phyloP scores from a whole-genome alignment of 92 coral and sea anemone genomes.

The Porites evermanni region DNA sequence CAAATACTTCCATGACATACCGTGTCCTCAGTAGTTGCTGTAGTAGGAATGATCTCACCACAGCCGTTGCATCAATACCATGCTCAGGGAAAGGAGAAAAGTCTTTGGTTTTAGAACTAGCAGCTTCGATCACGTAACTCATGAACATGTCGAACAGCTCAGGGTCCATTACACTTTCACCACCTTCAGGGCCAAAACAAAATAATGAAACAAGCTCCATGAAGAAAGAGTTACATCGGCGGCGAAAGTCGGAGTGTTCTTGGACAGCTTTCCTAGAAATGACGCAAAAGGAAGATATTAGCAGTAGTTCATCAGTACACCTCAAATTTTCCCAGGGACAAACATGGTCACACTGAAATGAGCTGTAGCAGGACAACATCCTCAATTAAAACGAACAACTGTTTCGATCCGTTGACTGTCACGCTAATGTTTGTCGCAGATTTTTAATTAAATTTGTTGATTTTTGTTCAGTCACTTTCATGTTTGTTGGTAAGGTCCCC shows the following conservation, averaged over 20 bases:
- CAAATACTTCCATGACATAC: slow-evolving; percentile 21
- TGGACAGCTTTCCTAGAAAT: slow-evolving; percentile 56
- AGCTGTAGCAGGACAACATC: too few relatives aligned
- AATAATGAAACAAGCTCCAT: slow-evolving; percentile 88
- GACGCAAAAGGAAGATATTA: not conserved
- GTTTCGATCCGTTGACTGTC: too few relatives aligned
- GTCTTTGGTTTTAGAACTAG: slow-evolving; percentile 63
- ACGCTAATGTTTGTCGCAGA: too few relatives aligned
- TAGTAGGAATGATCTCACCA: slow-evolving; percentile 84
- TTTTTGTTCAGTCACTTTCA: not conserved
- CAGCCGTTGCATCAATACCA: slow-evolving; percentile 86
- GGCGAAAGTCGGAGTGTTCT: slow-evolving; percentile 72
- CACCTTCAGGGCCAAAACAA: slow-evolving; percentile 76
- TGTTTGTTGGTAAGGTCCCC: too few relatives aligned
- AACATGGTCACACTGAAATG: too few relatives aligned
- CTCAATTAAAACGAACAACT: too few relatives aligned
- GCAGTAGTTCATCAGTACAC: too few relatives aligned
- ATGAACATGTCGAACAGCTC: slow-evolving; percentile 81
- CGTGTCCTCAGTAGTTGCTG: slow-evolving; percentile 79
- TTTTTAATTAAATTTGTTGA: too few relatives aligned
- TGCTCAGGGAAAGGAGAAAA: slow-evolving; percentile 89
- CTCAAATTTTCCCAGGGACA: too few relatives aligned
- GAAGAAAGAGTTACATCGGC: slow-evolving; percentile 85
- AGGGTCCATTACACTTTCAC: slow-evolving; percentile 50
- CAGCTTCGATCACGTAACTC: slow-evolving; percentile 70